Evolutionary conservation across 1,140 invertebrate genomes (phyloP).

Genomic region (Gonatopus flavifemur): DNA sequence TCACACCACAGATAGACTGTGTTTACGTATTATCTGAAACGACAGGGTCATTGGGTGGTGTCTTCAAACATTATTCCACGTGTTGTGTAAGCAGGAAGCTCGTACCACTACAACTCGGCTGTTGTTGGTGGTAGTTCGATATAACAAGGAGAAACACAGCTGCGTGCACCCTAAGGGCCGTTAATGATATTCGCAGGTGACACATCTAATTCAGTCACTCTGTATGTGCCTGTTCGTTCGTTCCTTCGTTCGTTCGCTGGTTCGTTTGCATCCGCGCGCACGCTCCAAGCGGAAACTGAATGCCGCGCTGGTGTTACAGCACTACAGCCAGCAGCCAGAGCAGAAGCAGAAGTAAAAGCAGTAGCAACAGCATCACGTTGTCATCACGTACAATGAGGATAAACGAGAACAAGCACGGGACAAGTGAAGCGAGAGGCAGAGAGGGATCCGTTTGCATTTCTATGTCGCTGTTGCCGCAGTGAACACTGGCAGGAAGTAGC

Average conservation of each 20-base stretch:
- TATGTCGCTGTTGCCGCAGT: slow-evolving; percentile 45
- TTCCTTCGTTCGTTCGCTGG: no score
- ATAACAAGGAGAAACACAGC: slow-evolving; percentile 21
- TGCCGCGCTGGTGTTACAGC: slow-evolving; percentile 39
- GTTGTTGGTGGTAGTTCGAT: no score
- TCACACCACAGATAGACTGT: no score
- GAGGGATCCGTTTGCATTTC: slow-evolving; percentile 45
- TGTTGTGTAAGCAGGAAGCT: slow-evolving; percentile 22
- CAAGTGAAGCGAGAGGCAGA: slow-evolving; percentile 34
- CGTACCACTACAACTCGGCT: no score
- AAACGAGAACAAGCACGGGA: slow-evolving; percentile 43
- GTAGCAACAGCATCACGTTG: slow-evolving; percentile 24
- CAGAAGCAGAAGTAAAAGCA: no score
- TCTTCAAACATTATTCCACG: slow-evolving; percentile 8
- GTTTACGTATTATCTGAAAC: no score
- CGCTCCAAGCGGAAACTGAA: slow-evolving; percentile 48
- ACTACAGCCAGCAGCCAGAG: background rate
- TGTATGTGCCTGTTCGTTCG: no score
- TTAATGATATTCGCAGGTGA: slow-evolving; percentile 46
- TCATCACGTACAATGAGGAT: slow-evolving; percentile 47
- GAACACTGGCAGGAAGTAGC: slow-evolving; percentile 37
- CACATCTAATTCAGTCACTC: slow-evolving; percentile 47
- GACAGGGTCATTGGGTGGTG: no score
- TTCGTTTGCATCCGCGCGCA: no score
- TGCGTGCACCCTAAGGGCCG: slow-evolving; percentile 37